Evolutionary conservation across 2,113 vertebrate genomes (phyloP), one percentile per base, ranked within the genome.

Genomic region (Prolemur simus): DNA sequence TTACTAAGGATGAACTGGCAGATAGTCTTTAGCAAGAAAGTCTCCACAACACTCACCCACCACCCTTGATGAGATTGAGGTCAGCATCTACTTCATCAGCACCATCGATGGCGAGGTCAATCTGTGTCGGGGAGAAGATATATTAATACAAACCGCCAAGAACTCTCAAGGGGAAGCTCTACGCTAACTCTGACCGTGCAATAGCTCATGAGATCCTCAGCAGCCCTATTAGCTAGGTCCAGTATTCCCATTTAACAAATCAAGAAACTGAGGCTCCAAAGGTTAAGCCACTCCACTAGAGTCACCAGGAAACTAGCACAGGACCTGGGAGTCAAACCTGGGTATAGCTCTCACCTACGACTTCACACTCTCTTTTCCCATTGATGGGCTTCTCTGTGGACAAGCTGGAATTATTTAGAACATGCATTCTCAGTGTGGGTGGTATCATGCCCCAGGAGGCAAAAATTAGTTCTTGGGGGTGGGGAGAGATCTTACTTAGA

Each of bases 61-160:
- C 99, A 32, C 99, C 99, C 99, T 99, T 99, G 95, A 99, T 99
- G 97, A 99, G 98, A 27, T 99, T 99, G 93, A 99, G 99, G 9
- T 99, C 98, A 6, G 98, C 98, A 89, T 99, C 99, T 76, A 99
- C 99, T 97, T 99, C 99, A 60, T 99, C 99, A 1, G 99, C 99
- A 45, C 99, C 99, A n/a, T 99, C 99, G 0, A 99, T 99, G 66
- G 99, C 99, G 0, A 99, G 99, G 1, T 99, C 99, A 18, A 99
- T 99, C 99, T 99, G 98, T 2, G 1, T 49, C 10, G 21, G 64
- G 37, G 17, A 18, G 29, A 94, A 96, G 83, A 88, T 0, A 84
- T 21, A 21, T 56, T 56, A 56, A 56, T 2, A 52, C 49, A 92
- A 69, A 52, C 2, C 29, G n/a, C 58, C 87, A 10, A 58, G 49